These are phyloP conservation scores for Schizopygopsis malacanthus DNA, from an alignment of 2,797 vertebrate species.

Conservation along the genomic window DNA sequence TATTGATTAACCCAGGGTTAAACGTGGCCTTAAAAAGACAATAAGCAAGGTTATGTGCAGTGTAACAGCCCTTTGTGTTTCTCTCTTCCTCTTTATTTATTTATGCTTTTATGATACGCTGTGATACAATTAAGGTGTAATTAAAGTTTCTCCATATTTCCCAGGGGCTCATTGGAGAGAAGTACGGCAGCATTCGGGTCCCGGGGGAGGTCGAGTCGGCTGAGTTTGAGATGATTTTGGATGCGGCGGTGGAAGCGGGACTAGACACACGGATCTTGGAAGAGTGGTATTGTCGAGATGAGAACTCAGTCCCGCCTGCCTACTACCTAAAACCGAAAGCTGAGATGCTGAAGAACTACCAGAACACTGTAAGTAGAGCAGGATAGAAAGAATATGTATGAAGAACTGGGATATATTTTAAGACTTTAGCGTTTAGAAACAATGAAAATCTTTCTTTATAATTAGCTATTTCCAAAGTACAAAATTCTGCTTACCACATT, in stretches of 20 bases:
- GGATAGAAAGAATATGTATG: not conserved
- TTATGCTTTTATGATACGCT: not conserved
- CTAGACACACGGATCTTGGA: constrained; percentile 94
- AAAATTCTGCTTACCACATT: not conserved
- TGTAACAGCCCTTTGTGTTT: not conserved
- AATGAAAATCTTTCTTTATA: not conserved
- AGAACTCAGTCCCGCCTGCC: constrained; percentile 94
- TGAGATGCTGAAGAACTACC: constrained; percentile 90
- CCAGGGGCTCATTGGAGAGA: constrained; percentile 96
- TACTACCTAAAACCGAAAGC: constrained; percentile 98
- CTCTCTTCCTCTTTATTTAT: not conserved
- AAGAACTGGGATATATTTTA: not conserved
- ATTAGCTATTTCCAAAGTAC: not conserved
- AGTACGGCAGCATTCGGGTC: constrained; percentile 95
- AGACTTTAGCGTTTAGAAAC: not conserved
- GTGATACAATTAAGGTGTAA: not conserved
- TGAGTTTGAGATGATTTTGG: constrained; percentile 98
- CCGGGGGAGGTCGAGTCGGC: constrained; percentile 96
- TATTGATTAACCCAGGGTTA: not conserved
- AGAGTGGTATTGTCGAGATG: constrained; percentile 98
- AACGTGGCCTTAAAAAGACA: not conserved
- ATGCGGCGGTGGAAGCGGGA: constrained; percentile 91
- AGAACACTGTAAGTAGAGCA: constrained; percentile 83
- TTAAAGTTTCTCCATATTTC: constrained; percentile 56
- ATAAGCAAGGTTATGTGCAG: not conserved